A percentile compares a stretch with the other conserved stretches of the same genome.
Evolutionary conservation across 2,113 vertebrate genomes (phyloP).

Genomic region (Elephas maximus): DNA sequence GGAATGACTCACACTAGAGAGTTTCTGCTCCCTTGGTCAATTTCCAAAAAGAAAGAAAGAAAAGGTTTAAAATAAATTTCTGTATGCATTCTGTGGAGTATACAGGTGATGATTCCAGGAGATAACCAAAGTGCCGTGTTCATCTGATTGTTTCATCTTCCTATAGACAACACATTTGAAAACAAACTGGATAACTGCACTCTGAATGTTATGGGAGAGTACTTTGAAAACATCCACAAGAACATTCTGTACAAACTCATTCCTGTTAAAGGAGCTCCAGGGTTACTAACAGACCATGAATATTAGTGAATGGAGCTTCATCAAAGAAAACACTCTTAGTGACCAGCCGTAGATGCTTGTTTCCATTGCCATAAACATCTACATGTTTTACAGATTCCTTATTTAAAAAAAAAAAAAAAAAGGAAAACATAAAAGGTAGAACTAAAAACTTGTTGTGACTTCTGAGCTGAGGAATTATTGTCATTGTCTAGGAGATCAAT

Average conservation of each 20-base stretch:
- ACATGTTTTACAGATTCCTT: not conserved
- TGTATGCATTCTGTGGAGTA: not conserved
- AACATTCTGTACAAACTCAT: not conserved
- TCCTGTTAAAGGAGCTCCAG: not conserved
- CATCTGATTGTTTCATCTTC: too few species aligned
- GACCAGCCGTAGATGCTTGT: not conserved
- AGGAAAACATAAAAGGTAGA: not conserved
- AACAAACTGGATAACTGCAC: too few species aligned
- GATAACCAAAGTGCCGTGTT: accelerated
- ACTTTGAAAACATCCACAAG: not conserved
- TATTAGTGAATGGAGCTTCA: not conserved
- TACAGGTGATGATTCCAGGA: not conserved
- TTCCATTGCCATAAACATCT: not conserved
- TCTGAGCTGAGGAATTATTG: not conserved
- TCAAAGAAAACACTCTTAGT: not conserved
- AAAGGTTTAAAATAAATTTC: not conserved
- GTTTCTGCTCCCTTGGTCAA: not conserved
- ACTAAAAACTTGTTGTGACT: not conserved
- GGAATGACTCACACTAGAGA: not conserved
- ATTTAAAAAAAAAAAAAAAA: not conserved
- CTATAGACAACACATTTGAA: accelerated
- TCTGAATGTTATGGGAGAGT: accelerated
- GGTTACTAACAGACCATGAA: not conserved
- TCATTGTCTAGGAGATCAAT: accelerated
- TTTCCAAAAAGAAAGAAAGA: not conserved